phyloP scores from a whole-genome alignment of 1,140 invertebrate genomes.

The Sitobion miscanthi region DNA sequence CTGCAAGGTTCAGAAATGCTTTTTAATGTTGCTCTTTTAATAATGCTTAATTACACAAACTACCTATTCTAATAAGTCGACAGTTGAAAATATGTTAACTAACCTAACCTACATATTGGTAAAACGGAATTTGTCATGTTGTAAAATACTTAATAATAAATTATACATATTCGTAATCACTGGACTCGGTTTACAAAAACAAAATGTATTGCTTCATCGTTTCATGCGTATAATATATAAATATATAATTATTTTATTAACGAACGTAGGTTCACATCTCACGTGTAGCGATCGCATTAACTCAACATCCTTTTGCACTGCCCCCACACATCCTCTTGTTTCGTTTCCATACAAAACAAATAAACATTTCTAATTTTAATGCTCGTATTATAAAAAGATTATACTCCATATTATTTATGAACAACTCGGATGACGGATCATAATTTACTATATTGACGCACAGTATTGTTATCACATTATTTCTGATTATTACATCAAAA shows the following conservation, averaged over 20 bases:
- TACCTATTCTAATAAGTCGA: not conserved
- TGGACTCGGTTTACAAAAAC: not conserved
- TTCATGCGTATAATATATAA: not conserved
- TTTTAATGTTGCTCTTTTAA: not conserved
- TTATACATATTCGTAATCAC: not conserved
- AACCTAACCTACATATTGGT: not conserved
- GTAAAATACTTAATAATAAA: not conserved
- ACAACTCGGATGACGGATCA: not conserved
- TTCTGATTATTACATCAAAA: not conserved
- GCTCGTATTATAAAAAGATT: not conserved
- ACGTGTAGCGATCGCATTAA: constrained; percentile 2
- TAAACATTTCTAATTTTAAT: not conserved
- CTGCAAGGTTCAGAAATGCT: not conserved
- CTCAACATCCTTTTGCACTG: constrained; percentile 9
- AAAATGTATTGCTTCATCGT: not conserved
- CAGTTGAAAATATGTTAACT: not conserved
- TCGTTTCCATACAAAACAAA: not conserved
- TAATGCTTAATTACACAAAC: not conserved
- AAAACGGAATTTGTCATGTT: not conserved
- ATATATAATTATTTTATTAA: constrained; percentile 22
- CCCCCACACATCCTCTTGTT: constrained; percentile 13
- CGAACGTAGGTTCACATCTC: not conserved
- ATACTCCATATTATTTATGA: not conserved
- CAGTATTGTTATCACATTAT: not conserved
- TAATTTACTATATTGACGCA: not conserved